Evolutionary conservation across 1,140 invertebrate species (phyloP).

Genomic region (Hermetia illucens): DNA sequence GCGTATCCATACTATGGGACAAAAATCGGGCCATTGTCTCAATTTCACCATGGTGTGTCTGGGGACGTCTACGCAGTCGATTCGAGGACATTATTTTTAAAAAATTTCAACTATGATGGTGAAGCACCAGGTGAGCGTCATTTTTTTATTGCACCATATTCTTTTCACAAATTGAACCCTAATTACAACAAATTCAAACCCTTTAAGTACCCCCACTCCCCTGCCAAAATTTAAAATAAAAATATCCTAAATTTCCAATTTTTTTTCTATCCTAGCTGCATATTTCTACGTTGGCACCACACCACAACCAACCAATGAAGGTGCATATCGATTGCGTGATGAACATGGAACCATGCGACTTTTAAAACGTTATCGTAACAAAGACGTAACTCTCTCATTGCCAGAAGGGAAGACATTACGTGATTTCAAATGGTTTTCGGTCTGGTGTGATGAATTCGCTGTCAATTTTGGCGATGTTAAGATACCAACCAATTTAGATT

Average conservation of each 20-base stretch:
- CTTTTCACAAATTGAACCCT: no score
- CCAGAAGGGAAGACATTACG: conserved; percentile 72
- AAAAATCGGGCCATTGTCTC: conserved; percentile 58
- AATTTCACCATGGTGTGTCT: conserved; percentile 66
- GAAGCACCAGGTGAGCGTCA: conserved; percentile 70
- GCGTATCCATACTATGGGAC: conserved; percentile 54
- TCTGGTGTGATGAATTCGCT: conserved; percentile 80
- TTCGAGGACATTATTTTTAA: conserved; percentile 69
- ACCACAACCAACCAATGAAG: conserved; percentile 43
- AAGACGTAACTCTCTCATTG: conserved; percentile 66
- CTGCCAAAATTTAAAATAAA: not conserved
- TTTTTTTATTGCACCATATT: no score
- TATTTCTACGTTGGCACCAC: conserved; percentile 74
- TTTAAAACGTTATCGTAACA: conserved; percentile 59
- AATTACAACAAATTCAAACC: no score
- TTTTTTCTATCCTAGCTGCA: conserved; percentile 52
- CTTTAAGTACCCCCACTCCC: not conserved
- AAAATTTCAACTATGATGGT: conserved; percentile 79
- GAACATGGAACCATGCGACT: conserved; percentile 54
- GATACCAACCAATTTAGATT: conserved; percentile 63
- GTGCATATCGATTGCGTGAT: conserved; percentile 61
- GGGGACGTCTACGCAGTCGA: conserved; percentile 81
- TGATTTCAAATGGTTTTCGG: conserved; percentile 72
- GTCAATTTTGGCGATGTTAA: conserved; percentile 82
- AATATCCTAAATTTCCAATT: conserved; percentile 4